These are phyloP conservation scores for Phalacrocorax aristotelis DNA, from an alignment of 2,113 vertebrate species.

Conservation along the genomic window DNA sequence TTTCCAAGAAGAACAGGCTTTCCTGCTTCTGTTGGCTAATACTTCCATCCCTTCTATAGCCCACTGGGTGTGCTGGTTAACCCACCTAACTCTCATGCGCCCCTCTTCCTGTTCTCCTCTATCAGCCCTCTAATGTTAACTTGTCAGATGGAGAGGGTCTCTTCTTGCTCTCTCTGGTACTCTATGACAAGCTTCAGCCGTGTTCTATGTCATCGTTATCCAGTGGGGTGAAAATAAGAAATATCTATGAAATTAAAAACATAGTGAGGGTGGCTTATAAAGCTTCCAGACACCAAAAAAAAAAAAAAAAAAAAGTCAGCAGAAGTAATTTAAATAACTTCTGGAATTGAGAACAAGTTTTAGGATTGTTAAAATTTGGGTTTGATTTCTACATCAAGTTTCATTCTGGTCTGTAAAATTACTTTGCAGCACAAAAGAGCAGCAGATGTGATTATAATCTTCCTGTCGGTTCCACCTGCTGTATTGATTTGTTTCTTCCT, in stretches of 20 bases:
- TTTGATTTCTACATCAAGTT: neutral
- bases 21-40: neutral
- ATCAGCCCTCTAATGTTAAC: neutral
- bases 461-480: neutral
- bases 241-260: neutral
- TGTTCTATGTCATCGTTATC: neutral
- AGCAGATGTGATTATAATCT: neutral
- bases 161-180: neutral
- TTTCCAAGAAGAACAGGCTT: neutral
- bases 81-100: neutral
- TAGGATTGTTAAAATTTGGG: neutral
- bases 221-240: neutral
- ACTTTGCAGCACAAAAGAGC: neutral
- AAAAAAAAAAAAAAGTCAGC: neutral
- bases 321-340: neutral
- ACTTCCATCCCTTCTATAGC: neutral
- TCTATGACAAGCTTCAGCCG: neutral
- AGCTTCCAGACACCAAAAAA: neutral
- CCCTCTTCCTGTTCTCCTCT: neutral
- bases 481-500: neutral
- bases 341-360: neutral
- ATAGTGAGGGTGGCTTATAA: neutral
- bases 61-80: neutral
- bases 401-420: neutral
- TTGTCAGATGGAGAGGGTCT: neutral